Evolutionary conservation across 2,888 invertebrate species (phyloP).

Genomic region (Oscheius sp.): DNA sequence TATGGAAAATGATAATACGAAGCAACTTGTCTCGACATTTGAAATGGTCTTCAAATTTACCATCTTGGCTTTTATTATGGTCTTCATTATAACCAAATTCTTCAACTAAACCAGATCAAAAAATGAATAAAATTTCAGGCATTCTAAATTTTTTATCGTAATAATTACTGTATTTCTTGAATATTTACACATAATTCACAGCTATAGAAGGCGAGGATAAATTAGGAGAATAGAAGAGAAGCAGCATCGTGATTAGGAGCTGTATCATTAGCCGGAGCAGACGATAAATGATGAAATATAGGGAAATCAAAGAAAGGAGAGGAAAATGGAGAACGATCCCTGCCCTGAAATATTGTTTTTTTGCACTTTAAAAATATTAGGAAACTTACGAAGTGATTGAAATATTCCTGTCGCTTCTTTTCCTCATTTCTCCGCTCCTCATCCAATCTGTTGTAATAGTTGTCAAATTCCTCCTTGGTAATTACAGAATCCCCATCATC

Average conservation of each 20-base stretch:
- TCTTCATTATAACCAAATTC: slow-evolving; percentile 37
- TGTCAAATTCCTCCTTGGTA: slow-evolving; percentile 64
- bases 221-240: neutral
- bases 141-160: no score
- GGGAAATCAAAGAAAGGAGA: slow-evolving; percentile 27
- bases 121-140: neutral
- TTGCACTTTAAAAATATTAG: neutral
- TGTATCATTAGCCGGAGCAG: neutral
- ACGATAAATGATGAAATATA: neutral
- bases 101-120: slow-evolving; percentile 2
- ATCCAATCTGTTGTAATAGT: slow-evolving; percentile 59
- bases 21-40: slow-evolving; percentile 44
- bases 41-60: slow-evolving; percentile 49
- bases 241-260: neutral
- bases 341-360: no score
- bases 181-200: neutral
- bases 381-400: slow-evolving; percentile 57
- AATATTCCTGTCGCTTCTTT: slow-evolving; percentile 44
- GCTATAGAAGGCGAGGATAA: neutral
- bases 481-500: slow-evolving; percentile 60
- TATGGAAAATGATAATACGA: slow-evolving; percentile 45
- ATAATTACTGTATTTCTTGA: no score
- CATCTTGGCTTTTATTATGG: slow-evolving; percentile 47
- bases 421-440: slow-evolving; percentile 43
- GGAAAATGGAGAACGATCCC: neutral